phyloP scores from a whole-genome alignment of 2,797 vertebrate genomes.

The Micromesistius poutassou region DNA sequence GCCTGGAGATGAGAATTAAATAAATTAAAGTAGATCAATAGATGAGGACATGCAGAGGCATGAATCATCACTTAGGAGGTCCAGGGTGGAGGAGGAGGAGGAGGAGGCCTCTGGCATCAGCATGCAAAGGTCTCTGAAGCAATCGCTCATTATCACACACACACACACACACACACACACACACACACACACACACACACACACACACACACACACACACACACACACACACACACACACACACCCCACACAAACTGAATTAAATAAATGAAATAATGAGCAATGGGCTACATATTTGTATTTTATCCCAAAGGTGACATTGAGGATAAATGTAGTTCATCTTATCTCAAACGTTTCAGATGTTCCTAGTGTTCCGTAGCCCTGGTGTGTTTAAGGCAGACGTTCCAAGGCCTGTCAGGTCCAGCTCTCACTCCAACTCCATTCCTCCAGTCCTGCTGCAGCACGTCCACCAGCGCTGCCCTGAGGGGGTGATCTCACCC shows the following conservation, averaged over 20 bases:
- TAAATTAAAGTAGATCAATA: slow-evolving; percentile 48
- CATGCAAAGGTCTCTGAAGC: not conserved
- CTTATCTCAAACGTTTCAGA: not conserved
- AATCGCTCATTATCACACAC: not conserved
- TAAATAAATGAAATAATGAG: not conserved
- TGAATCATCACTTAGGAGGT: slow-evolving; percentile 14
- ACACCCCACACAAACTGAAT: not conserved
- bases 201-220: not conserved
- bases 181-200: not conserved
- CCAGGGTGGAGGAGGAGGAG: slow-evolving; percentile 14
- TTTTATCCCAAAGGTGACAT: not conserved
- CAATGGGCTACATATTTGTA: not conserved
- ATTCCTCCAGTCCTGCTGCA: not conserved
- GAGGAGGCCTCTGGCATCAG: not conserved
- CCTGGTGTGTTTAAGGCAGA: not conserved
- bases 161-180: not conserved
- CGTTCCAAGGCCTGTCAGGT: not conserved
- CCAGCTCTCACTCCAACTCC: not conserved
- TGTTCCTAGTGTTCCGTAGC: not conserved
- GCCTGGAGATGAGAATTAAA: slow-evolving; percentile 28
- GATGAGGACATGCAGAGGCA: slow-evolving; percentile 54
- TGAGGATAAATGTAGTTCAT: not conserved
- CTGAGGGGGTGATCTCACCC: not conserved
- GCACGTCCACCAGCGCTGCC: not conserved
- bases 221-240: not conserved